A percentile compares a stretch with the other conserved stretches of the same genome.
Conservation (phyloP, 1,140 invertebrate species). For the Pissodes strobi region DNA sequence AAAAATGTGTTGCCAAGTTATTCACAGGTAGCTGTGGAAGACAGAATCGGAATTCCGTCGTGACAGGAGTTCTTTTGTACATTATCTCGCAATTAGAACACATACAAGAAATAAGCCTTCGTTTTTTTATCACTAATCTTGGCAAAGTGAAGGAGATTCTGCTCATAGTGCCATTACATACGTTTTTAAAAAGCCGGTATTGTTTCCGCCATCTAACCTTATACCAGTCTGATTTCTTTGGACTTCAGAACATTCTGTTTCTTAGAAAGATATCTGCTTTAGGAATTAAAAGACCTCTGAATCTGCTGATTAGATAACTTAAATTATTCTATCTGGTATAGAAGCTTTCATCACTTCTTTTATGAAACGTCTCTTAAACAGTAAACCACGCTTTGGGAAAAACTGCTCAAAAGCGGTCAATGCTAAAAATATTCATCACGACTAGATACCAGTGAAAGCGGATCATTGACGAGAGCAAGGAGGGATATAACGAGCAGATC, state of each 20-base stretch:
- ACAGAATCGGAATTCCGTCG: slow-evolving; percentile 10
- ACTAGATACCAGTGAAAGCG: too few relatives aligned
- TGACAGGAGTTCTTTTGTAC: slow-evolving; percentile 9
- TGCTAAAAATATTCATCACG: background rate
- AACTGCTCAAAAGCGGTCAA: too few relatives aligned
- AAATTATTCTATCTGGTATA: background rate
- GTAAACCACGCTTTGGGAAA: too few relatives aligned
- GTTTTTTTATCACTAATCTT: slow-evolving; percentile 12
- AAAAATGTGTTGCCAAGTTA: too few relatives aligned
- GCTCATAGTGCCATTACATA: too few relatives aligned
- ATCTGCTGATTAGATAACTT: too few relatives aligned
- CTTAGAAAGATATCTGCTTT: too few relatives aligned
- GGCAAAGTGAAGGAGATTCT: slow-evolving; percentile 26
- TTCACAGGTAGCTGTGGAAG: slow-evolving; percentile 4
- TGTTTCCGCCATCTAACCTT: slow-evolving; percentile 5
- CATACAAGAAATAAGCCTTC: slow-evolving; percentile 11
- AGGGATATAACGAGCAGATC: too few relatives aligned
- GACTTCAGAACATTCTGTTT: background rate
- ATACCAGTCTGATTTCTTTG: background rate
- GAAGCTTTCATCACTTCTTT: too few relatives aligned
- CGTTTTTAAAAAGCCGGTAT: background rate
- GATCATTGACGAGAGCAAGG: too few relatives aligned
- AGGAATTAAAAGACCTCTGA: too few relatives aligned
- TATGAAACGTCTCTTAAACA: too few relatives aligned
- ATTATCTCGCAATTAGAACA: background rate